These are phyloP conservation scores for Zaprionus lachaisei DNA, from an alignment of 1,140 invertebrate species.

Conservation along the genomic window DNA sequence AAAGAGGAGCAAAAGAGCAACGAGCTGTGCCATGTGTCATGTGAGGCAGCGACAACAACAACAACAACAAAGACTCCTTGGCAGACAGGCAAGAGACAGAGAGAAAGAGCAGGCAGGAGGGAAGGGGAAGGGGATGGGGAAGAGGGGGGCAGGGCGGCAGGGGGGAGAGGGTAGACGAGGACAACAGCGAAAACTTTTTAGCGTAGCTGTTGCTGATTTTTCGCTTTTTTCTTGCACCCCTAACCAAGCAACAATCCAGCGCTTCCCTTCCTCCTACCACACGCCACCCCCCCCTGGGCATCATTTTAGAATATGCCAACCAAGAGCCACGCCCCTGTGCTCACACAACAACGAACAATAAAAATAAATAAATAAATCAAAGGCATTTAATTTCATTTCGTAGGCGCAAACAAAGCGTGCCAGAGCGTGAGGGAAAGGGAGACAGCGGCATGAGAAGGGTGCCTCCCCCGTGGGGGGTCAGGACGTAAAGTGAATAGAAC, in stretches of 20 bases:
- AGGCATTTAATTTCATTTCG: slow-evolving; percentile 74
- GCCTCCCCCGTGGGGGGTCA: too few relatives aligned
- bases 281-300: neutral
- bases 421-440: neutral
- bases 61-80: slow-evolving; percentile 41
- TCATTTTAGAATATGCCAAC: neutral
- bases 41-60: slow-evolving; percentile 29
- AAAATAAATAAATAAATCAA: slow-evolving; percentile 76
- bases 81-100: slow-evolving; percentile 28
- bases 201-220: slow-evolving; percentile 28
- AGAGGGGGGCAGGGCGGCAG: neutral
- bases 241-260: neutral
- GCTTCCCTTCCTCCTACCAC: neutral
- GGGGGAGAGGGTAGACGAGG: neutral
- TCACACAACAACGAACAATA: slow-evolving; percentile 44
- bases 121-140: neutral
- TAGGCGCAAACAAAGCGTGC: slow-evolving; percentile 36
- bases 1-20: slow-evolving; percentile 34
- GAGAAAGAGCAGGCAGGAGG: neutral
- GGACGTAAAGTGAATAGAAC: neutral
- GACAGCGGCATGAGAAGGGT: neutral
- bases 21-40: slow-evolving; percentile 32
- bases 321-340: slow-evolving; percentile 31
- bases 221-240: slow-evolving; percentile 6
- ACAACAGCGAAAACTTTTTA: slow-evolving; percentile 27